Evolutionary conservation across 1,140 invertebrate species (phyloP), one percentile per base, ranked within the genome.

Genomic region (Meloidogyne floridensis): DNA sequence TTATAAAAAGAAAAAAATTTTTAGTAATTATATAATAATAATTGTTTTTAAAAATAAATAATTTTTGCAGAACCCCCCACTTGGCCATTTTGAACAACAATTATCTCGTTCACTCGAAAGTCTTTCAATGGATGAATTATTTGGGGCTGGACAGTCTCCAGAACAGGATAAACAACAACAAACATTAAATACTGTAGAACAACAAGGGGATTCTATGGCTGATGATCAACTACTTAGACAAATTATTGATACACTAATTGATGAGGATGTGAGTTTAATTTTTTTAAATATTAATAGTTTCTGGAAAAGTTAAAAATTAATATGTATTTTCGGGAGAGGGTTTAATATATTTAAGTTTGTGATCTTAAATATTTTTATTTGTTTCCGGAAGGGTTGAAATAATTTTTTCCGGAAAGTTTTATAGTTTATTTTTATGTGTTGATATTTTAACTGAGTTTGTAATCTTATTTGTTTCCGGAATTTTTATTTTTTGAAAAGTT

Each of bases 231-330:
- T 79, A 20, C 77, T 18, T 15, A 32, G 20, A 69, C 72, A 74
- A 54, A 79, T 71, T 20, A 79, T 79, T 72, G 77, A 79, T 47
- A 79, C 13, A 10, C n/a, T 79, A 13, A 32, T 79, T 20, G 42
- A 79, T 47, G 77, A 79, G 32, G 77, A 78, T 11, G 77, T 78
- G n/a, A 71, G 77, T 78, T 77, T 69, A 18, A 10, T 18, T 65
- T 54, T 54, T 54, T 54, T 54, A 54, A 54, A 9, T 54, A 54
- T 54, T 54, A 47, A 47, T 47, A 47, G 6, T 47, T 3, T 47
- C 2, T 3, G 6, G 6, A 47, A 47, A 3, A 47, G 43, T 47
- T 47, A 47, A 47, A 3, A 47, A 47, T 47, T 47, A 47, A 3
- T 47, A n/a, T n/a, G n/a, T n/a, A n/a, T n/a, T n/a, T n/a, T n/a